A percentile compares a stretch with the other conserved stretches of the same genome.
Conservation (phyloP, 2,113 vertebrate species). For the Rhegmatorhina hoffmannsi region DNA sequence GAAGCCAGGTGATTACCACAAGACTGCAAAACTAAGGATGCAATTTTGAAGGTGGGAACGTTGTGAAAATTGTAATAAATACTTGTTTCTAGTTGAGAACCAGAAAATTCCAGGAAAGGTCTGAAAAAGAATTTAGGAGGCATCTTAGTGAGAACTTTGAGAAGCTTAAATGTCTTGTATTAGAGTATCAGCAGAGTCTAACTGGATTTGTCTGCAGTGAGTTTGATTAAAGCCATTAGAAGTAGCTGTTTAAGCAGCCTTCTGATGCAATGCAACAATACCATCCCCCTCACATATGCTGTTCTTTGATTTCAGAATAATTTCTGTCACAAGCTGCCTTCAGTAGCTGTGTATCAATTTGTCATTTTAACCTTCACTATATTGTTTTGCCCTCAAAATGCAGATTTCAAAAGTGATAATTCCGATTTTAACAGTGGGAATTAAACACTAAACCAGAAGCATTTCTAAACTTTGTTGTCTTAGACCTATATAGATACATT, state of each 20-base stretch:
- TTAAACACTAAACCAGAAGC: neutral
- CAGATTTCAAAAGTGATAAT: neutral
- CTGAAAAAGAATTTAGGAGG: neutral
- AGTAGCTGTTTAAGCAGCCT: neutral
- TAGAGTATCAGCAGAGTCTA: neutral
- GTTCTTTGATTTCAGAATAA: constrained; percentile 2
- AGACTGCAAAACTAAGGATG: neutral
- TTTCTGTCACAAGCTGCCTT: neutral
- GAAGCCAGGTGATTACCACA: neutral
- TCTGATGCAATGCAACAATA: neutral
- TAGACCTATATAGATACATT: neutral
- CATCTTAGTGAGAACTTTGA: neutral
- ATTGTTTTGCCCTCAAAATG: neutral
- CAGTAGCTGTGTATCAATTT: neutral
- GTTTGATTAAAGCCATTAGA: neutral
- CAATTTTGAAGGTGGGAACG: neutral
- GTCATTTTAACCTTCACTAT: neutral
- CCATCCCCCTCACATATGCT: neutral
- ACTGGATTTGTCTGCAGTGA: neutral
- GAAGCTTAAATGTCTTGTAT: neutral
- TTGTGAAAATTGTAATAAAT: neutral
- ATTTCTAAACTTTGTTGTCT: neutral
- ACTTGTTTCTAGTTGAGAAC: neutral
- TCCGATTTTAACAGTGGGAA: neutral
- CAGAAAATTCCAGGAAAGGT: neutral